Evolutionary conservation across 2,888 invertebrate species (phyloP), one percentile per base, ranked within the genome.

Genomic region (Eristalis pertinax): DNA sequence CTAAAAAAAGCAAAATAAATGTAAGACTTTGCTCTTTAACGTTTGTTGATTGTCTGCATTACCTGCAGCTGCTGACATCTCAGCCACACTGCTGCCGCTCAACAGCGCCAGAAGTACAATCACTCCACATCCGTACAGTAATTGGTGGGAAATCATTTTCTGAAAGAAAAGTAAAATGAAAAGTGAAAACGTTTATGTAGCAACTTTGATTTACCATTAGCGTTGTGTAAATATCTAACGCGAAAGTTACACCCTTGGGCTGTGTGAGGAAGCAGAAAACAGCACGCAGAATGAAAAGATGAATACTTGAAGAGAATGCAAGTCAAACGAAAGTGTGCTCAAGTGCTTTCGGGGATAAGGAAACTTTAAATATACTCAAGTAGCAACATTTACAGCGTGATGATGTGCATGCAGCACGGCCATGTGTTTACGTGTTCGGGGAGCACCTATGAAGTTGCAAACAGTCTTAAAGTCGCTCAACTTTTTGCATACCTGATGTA

Each of bases 1-100:
- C 92, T 86, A 10, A 11, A 38, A 60, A 38, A 63, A 13, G 8
- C 0, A 32, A 5, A 5, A 8, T 1, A 32, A 32, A 7, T 8
- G 8, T 32, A 1, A 5, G 7, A 10, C 4, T 8, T 4, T 32
- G 4, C 32, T 5, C 32, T 4, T 32, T 4, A 8, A 10, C 10
- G 1, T 5, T 10, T 10, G 10, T 10, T 32, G 7, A 8, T 32
- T 32, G 10, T 24, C 10, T 63, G 43, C 22, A 26, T 84, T 68
- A 90, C 90, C 88, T 87, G 80, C 89, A 38, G 80, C 82, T 62
- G 88, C 68, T 1, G 89, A 63, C 56, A 90, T 60, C 50, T 91
- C 90, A n/a, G 91, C 91, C 29, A 83, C 75, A 50, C 84, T 87
- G 64, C 64, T 83, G 67, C 64, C 87, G 73, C 84, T 80, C 11